Base-by-base conservation (phyloP, 1,140 invertebrate genomes). In the Papilio polyxenes region DNA sequence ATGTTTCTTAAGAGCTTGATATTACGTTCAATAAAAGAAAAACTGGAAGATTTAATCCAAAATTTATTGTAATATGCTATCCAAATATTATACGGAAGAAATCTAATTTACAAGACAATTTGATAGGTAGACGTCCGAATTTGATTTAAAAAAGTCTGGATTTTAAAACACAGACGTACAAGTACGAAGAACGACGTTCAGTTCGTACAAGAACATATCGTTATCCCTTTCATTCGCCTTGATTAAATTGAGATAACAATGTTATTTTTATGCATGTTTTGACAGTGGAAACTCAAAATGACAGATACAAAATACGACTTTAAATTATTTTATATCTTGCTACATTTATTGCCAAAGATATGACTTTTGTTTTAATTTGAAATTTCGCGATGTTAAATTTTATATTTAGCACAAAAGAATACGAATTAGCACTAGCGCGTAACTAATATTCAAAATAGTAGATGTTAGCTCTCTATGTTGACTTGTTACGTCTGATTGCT, bases 381-480 rank as follows among this genome's bases (percentile, higher is more conserved):
- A 31, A 31, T 2, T 31, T 31, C 8, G 20, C 8, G 59, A 13
- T 65, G 23, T 65, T 62, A 9, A 13, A 37, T 13, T 10, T 65
- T 31, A 31, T 65, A 65, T 65, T 31, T 65, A 31, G 62, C 23
- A 65, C 23, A 31, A 37, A 72, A 72, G 23, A 72, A 72, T 72
- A 37, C 31, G 31, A 40, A 72, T 72, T 72, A 72, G 65, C 65
- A 72, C 31, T 17, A 31, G 13, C 20, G 62, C 13, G 62, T 65
- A 31, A 65, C 62, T 65, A 65, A 65, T 65, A 65, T 65, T 65
- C 23, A 31, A 65, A 76, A 51, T 23, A 44, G 53, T 31, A 37
- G 9, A 51, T 53, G 20, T 62, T 59, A 37, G 53, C 5, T n/a
- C 23, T 17, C 23, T 59, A 13, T 79, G 40, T 78, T 56, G 5